Percentiles rank a stretch among this genome's conserved stretches.
Conservation (phyloP, 1,140 invertebrate species). For the Drosophila grimshawi region DNA sequence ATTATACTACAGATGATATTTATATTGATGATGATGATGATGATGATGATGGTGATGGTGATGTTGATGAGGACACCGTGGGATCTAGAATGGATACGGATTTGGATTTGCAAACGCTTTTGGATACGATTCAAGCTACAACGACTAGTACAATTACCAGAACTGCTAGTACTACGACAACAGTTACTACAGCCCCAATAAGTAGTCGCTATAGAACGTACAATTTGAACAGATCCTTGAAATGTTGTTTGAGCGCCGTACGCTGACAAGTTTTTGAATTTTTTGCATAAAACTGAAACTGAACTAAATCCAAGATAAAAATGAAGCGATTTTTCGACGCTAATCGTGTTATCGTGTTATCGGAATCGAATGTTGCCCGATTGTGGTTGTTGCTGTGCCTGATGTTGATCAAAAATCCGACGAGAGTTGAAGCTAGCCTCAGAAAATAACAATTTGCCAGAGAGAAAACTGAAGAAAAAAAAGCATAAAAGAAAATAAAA, state of each 20-base stretch:
- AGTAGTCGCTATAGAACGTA: constrained; percentile 58
- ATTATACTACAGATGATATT: constrained; percentile 13
- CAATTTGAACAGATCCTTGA: constrained; percentile 80
- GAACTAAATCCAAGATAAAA: not conserved
- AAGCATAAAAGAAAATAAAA: constrained; percentile 16
- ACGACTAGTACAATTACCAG: constrained; percentile 39
- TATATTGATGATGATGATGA: constrained; percentile 14
- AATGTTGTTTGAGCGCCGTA: constrained; percentile 61
- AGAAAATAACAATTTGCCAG: not conserved
- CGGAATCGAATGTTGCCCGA: constrained; percentile 64
- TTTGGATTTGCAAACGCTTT: constrained; percentile 4
- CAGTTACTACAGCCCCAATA: constrained; percentile 62
- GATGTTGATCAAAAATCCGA: constrained; percentile 63
- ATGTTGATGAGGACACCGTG: constrained; percentile 37
- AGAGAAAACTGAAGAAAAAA: constrained; percentile 30
- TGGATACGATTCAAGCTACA: constrained; percentile 23
- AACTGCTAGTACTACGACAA: constrained; percentile 40
- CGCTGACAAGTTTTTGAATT: constrained; percentile 77
- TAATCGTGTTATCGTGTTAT: constrained; percentile 30
- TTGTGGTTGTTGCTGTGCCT: constrained; percentile 81
- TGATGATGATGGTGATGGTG: constrained; percentile 24
- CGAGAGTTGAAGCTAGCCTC: constrained; percentile 43
- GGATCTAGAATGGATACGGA: constrained; percentile 29
- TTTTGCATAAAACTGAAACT: constrained; percentile 77
- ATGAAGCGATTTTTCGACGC: constrained; percentile 14